phyloP scores from a whole-genome alignment of 2,797 vertebrate genomes.

The Forpus xanthops region DNA sequence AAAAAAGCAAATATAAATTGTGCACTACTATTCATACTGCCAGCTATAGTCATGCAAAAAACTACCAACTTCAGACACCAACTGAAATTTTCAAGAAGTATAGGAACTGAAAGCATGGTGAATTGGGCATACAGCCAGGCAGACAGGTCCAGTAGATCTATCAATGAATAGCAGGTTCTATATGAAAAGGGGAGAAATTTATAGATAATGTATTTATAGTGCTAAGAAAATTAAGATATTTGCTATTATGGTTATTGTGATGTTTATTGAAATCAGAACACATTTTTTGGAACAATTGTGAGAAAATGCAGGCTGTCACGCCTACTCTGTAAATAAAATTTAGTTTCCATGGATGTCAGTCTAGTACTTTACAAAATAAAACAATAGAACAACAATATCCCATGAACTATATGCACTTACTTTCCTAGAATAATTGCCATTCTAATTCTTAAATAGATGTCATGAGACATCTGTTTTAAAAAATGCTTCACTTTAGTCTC shows the following conservation, averaged over 20 bases:
- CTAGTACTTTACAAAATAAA: neutral
- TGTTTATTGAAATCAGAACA: neutral
- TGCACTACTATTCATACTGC: rapidly evolving
- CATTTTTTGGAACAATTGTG: neutral
- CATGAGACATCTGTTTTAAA: slow-evolving; percentile 32
- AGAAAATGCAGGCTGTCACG: neutral
- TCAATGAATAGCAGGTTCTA: neutral
- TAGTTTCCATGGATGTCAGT: neutral
- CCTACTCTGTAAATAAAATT: neutral
- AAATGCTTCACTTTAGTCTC: slow-evolving; percentile 2
- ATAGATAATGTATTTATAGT: neutral
- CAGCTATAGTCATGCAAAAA: neutral
- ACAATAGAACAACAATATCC: neutral
- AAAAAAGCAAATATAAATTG: neutral
- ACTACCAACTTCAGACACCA: neutral
- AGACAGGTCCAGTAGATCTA: neutral
- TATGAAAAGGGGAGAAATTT: neutral
- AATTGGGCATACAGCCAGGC: neutral
- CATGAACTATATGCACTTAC: neutral
- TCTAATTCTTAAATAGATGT: neutral
- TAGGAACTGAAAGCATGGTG: neutral
- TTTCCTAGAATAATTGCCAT: neutral
- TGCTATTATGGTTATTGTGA: neutral
- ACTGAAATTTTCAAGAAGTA: neutral
- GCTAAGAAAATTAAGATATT: neutral